These are phyloP conservation scores for Ceyx margarethae DNA, from an alignment of 2,113 vertebrate genomes.

Conservation along the genomic window DNA sequence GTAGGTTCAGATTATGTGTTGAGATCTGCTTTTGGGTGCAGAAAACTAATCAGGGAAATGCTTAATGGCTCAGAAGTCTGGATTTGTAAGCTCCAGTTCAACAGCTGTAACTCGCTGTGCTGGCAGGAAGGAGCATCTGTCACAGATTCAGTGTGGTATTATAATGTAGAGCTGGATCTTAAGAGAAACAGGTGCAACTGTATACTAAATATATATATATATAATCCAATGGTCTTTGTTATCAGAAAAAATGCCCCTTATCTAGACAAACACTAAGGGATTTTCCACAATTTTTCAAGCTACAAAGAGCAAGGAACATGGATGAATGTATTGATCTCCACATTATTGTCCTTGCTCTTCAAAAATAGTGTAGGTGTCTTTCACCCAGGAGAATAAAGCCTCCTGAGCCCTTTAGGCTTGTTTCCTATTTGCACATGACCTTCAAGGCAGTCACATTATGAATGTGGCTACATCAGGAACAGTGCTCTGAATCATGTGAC, in stretches of 20 bases:
- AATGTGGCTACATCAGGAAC: background rate
- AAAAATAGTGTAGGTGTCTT: background rate
- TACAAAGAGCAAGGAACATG: background rate
- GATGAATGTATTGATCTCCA: background rate
- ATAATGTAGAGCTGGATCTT: background rate
- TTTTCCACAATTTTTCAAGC: background rate
- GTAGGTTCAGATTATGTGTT: background rate
- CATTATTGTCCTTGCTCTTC: background rate
- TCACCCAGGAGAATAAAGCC: background rate
- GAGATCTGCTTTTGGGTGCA: background rate
- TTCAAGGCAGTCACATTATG: background rate
- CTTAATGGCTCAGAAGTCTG: slow-evolving; percentile 24
- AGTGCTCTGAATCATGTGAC: background rate
- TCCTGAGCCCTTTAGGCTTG: background rate
- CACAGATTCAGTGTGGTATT: background rate
- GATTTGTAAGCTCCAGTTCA: background rate
- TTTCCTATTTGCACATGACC: background rate
- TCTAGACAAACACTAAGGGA: background rate
- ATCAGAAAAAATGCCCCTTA: background rate
- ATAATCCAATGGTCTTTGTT: background rate
- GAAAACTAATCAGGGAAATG: slow-evolving; percentile 24
- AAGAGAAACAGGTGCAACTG: background rate
- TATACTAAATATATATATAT: background rate
- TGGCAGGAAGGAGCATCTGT: slow-evolving; percentile 29
- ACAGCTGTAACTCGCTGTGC: slow-evolving; percentile 24